Evolutionary conservation across 2,888 invertebrate species (phyloP), one percentile per base, ranked within the genome.

Genomic region (Doris montereyensis): DNA sequence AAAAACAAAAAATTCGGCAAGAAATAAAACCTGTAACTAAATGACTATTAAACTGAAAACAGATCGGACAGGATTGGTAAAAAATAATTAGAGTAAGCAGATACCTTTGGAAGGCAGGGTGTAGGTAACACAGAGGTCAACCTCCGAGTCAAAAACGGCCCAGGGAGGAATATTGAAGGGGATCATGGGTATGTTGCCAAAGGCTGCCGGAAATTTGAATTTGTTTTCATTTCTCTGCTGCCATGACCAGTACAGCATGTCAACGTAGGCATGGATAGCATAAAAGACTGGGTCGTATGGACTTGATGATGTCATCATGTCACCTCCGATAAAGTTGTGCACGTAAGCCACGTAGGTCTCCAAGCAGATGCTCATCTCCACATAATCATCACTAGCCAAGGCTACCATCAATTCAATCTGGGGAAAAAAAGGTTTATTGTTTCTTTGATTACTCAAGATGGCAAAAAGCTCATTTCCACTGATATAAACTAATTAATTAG

Each of bases 231-330:
- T 84, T 71, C 83, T 85, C 74, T 87, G 83, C 80, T 89, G 89
- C 89, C 89, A 89, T 70, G 79, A 83, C 86, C 87, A 88, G 82
- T 88, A 89, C 58, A 89, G 81, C 85, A 87, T 86, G 81, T 89
- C 89, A 71, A 88, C 81, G 71, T 85, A 88, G 8, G 88, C 84
- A 80, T 88, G 88, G 35, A 89, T 80, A 1, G 87, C 82, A 76
- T 85, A 87, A 81, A 89, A 89, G 5, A 89, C 82, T 3, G 89
- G 89, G 72, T 89, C 89, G 81, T 88, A 88, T 0, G 88, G 84
- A 1, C 86, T 86, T 17, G 85, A 82, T 0, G 86, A 78, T 4
- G 87, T 86, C 32, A 86, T 84, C 88, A 89, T 88, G 77, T 89
- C 89, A 8, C 89, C 89, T 24, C 88, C 88, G 35, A 89, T 85